These are phyloP conservation scores for Habrosyne pyritoides DNA, from an alignment of 2,888 invertebrate genomes.

Conservation along the genomic window DNA sequence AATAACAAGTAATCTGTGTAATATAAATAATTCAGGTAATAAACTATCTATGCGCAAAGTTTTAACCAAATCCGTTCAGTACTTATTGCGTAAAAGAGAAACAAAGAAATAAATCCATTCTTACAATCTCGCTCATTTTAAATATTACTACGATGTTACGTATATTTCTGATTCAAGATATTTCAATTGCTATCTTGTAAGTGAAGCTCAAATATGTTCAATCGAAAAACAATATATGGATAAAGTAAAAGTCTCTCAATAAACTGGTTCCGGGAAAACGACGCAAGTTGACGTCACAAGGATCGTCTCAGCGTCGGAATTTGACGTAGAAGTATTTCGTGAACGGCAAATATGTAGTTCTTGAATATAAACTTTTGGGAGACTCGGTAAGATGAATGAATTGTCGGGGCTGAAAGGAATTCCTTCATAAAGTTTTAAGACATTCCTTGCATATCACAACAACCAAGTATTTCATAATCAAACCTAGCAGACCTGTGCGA, in stretches of 20 bases:
- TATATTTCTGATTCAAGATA: background rate
- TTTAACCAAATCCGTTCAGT: too few relatives aligned
- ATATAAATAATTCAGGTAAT: too few relatives aligned
- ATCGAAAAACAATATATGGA: background rate
- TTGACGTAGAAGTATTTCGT: background rate
- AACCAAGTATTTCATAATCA: too few relatives aligned
- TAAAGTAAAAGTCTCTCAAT: background rate
- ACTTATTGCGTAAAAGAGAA: too few relatives aligned
- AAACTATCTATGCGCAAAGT: too few relatives aligned
- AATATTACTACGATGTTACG: too few relatives aligned
- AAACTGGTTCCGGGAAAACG: background rate
- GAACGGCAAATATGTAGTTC: background rate
- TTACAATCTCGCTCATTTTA: too few relatives aligned
- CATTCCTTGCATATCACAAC: too few relatives aligned
- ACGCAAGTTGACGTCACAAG: background rate
- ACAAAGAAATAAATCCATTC: too few relatives aligned
- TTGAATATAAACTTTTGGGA: background rate
- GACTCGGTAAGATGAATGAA: background rate
- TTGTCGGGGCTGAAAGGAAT: background rate
- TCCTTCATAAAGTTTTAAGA: background rate
- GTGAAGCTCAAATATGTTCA: background rate
- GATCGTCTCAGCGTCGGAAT: background rate
- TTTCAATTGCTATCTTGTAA: conserved; percentile 1
- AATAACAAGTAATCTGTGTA: too few relatives aligned
- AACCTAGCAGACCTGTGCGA: too few relatives aligned